Conservation (phyloP, 2,888 invertebrate species). For the Nysson spinosus region DNA sequence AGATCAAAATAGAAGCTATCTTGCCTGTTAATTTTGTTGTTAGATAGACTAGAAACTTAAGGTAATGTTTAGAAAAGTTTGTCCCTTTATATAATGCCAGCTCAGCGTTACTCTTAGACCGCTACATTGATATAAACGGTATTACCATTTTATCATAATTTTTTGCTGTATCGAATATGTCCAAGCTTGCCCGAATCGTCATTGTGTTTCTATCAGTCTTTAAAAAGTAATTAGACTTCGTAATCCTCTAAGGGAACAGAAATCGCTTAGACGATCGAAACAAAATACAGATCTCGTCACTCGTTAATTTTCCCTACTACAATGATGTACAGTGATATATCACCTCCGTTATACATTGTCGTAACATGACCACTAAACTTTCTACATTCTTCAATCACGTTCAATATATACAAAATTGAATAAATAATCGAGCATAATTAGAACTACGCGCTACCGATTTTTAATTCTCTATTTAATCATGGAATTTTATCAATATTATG, state of each 20-base stretch:
- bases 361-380: slow-evolving; percentile 59
- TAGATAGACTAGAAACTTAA: slow-evolving; percentile 72
- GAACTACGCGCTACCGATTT: slow-evolving; percentile 53
- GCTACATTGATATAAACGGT: slow-evolving; percentile 54
- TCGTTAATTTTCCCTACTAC: slow-evolving; percentile 44
- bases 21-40: slow-evolving; percentile 59
- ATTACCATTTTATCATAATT: slow-evolving; percentile 47
- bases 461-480: slow-evolving; percentile 38
- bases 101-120: slow-evolving; percentile 59
- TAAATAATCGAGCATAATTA: slow-evolving; percentile 69
- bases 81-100: slow-evolving; percentile 42
- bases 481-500: slow-evolving; percentile 52
- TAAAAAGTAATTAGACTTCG: slow-evolving; percentile 64
- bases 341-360: slow-evolving; percentile 34
- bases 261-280: slow-evolving; percentile 49
- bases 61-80: slow-evolving; percentile 63
- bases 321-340: slow-evolving; percentile 49
- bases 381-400: slow-evolving; percentile 55
- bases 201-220: slow-evolving; percentile 73
- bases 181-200: slow-evolving; percentile 37
- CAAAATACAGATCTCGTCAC: slow-evolving; percentile 50
- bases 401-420: slow-evolving; percentile 73
- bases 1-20: slow-evolving; percentile 66
- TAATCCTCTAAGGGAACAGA: slow-evolving; percentile 40
- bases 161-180: slow-evolving; percentile 40